Conservation (phyloP, 1,140 invertebrate genomes). For the Bombus affinis region DNA sequence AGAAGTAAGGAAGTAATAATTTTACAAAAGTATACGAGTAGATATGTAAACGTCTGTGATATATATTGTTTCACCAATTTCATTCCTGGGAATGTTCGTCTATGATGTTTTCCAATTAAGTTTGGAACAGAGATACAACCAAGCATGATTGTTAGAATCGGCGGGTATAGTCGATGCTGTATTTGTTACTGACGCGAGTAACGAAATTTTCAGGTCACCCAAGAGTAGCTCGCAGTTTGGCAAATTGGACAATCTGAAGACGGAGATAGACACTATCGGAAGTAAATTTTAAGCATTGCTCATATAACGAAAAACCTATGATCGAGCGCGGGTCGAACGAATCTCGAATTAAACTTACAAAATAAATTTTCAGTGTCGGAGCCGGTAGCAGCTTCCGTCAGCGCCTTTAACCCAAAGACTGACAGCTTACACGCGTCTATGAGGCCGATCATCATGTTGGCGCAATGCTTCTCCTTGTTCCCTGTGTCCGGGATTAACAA, state of each 20-base stretch:
- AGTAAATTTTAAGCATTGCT: slow-evolving; percentile 42
- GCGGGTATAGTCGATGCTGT: no score
- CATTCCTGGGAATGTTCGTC: no score
- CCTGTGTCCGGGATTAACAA: slow-evolving; percentile 79
- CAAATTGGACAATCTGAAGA: slow-evolving; percentile 39
- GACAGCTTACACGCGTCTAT: slow-evolving; percentile 79
- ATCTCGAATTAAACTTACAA: no score
- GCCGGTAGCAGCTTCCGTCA: slow-evolving; percentile 23
- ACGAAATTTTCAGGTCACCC: slow-evolving; percentile 54
- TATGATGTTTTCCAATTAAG: no score
- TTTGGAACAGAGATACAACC: no score
- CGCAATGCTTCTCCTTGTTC: slow-evolving; percentile 81
- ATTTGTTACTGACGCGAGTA: no score
- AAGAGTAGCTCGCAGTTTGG: slow-evolving; percentile 28
- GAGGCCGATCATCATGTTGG: slow-evolving; percentile 79
- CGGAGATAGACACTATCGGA: slow-evolving; percentile 20
- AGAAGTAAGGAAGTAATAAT: no score
- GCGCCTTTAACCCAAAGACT: slow-evolving; percentile 50
- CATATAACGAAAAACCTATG: background rate
- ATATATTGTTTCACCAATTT: no score
- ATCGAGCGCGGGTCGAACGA: background rate
- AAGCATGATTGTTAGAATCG: no score
- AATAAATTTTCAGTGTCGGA: slow-evolving; percentile 66
- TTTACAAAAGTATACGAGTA: no score
- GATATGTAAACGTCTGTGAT: no score